Base-by-base conservation (phyloP, 2,113 vertebrate genomes). In the Nanorana parkeri region DNA sequence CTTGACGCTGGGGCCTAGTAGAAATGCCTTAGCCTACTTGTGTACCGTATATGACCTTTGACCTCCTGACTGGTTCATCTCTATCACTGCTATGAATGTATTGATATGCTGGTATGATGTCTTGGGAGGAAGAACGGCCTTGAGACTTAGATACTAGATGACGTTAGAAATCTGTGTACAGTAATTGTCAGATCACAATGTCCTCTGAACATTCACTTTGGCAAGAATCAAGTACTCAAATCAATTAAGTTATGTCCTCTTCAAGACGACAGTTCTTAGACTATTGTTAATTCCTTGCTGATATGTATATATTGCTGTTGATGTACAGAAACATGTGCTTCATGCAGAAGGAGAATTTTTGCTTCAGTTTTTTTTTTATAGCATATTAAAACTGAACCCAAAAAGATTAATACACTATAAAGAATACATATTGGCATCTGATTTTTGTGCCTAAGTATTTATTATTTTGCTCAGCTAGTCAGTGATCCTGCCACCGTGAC, bases 131-230 rank as follows among this genome's bases (percentile, higher is more conserved):
- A 52, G 56, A 26, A 67, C 4, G 11, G 52, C 60, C 20, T 24
- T 28, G 26, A 20, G 15, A 5, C 19, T 17, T n/a, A 23, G 1
- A 26, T 36, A 55, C 19, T 29, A 29, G 52, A 79, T 58, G 3
- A 58, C 47, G 19, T 29, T 55, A 29, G 54, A 23, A 5, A 54
- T 17, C 17, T 8, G 7, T 17, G n/a, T 29, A 51, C 36, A 8
- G 3, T 68, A 52, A 54, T 65, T n/a, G 41, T 77, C n/a, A 28
- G 21, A 29, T 64, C 17, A 17, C 26, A 1, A 13, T 20, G 60
- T 24, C 26, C 74, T 77, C 23, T 21, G 17, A 66, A 24, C 23
- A 64, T 77, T 47, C 73, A 24, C 56, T 77, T 28, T 11, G 54
- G 51, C 17, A 24, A 26, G 32, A 77, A 24, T 16, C 58, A 54